Conservation (phyloP, 2,888 invertebrate genomes). For the Latheticus oryzae region DNA sequence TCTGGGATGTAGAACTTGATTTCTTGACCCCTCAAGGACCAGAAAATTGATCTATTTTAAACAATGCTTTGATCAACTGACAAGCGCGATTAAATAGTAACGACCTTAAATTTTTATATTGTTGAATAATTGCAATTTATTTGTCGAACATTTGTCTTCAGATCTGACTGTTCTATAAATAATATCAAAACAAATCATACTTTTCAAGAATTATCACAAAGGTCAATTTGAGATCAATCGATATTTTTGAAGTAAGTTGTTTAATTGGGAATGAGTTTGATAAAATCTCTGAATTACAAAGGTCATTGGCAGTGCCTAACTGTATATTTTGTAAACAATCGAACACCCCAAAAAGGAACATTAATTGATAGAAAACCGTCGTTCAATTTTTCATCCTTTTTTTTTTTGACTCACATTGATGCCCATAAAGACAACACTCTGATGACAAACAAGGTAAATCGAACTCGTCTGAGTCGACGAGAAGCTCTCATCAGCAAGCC, state of each 20-base stretch:
- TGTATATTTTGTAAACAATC: slow-evolving; percentile 16
- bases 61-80: slow-evolving; percentile 10
- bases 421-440: slow-evolving; percentile 30
- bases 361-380: neutral
- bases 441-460: slow-evolving; percentile 33
- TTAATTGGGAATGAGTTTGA: too few species aligned
- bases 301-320: slow-evolving; percentile 24
- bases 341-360: slow-evolving; percentile 7
- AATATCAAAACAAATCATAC: too few species aligned
- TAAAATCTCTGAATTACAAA: too few species aligned
- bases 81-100: slow-evolving; percentile 11
- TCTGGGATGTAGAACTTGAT: too few species aligned
- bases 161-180: too few species aligned
- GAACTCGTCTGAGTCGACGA: slow-evolving; percentile 24
- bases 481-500: slow-evolving; percentile 1
- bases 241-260: neutral
- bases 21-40: slow-evolving; percentile 11
- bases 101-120: slow-evolving; percentile 4
- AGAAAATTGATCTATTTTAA: slow-evolving; percentile 20
- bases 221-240: slow-evolving; percentile 3
- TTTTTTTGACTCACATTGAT: slow-evolving; percentile 4
- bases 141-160: too few species aligned
- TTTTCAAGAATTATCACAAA: slow-evolving; percentile 1
- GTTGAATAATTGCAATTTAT: too few species aligned
- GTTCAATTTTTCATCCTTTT: slow-evolving; percentile 1